Evolutionary conservation across 2,797 vertebrate species (phyloP).

Genomic region (Dendrocincla tyrannina): DNA sequence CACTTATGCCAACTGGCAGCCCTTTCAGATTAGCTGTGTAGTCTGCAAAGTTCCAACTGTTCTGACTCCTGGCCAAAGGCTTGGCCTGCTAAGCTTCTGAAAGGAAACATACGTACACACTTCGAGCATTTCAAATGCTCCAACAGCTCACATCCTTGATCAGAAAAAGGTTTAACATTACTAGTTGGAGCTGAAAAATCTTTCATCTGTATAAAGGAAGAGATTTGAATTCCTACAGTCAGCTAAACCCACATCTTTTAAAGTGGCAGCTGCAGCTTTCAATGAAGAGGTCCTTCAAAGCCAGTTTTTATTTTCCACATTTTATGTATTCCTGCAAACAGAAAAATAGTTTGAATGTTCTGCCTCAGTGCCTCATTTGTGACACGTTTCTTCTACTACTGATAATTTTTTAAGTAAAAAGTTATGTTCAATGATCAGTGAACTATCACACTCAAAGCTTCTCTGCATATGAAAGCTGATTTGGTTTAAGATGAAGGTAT

Average conservation of each 20-base stretch:
- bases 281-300: background rate
- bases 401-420: conserved; percentile 30
- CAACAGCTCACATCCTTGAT: conserved; percentile 37
- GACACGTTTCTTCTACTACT: background rate
- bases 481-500: background rate
- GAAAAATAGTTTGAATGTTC: background rate
- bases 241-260: background rate
- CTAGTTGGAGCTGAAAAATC: conserved; percentile 10
- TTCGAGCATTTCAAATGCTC: background rate
- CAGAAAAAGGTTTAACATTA: conserved; percentile 32
- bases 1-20: conserved; percentile 46
- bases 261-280: background rate
- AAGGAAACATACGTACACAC: conserved; percentile 47
- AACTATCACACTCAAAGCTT: conserved; percentile 7
- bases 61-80: conserved; percentile 34
- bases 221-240: background rate
- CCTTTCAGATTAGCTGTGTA: conserved; percentile 6
- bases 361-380: conserved; percentile 33
- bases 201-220: conserved; percentile 30
- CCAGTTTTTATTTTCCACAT: background rate
- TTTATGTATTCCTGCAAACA: conserved; percentile 2
- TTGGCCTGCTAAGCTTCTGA: conserved; percentile 50
- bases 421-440: background rate
- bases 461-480: background rate
- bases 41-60: conserved; percentile 43